A percentile compares a stretch with the other conserved stretches of the same genome.
These are phyloP conservation scores for Clivina fossor DNA, from an alignment of 2,888 invertebrate genomes.

Conservation along the genomic window DNA sequence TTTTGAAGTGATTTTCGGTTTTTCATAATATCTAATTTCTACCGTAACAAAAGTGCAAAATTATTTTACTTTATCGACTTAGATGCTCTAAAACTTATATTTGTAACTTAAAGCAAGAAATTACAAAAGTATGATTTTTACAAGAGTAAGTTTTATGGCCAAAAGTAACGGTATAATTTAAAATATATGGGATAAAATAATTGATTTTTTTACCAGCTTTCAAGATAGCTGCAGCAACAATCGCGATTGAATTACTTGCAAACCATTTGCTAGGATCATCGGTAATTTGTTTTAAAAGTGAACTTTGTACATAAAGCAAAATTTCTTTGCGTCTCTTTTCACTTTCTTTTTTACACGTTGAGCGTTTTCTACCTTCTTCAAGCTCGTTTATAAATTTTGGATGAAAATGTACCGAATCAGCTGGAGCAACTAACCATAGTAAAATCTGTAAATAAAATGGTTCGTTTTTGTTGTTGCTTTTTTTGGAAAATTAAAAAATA, in stretches of 20 bases:
- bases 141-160: no score
- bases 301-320: constrained; percentile 63
- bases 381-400: constrained; percentile 75
- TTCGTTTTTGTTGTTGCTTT: no score
- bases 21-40: no score
- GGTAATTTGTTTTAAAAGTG: constrained; percentile 58
- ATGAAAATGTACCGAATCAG: constrained; percentile 79
- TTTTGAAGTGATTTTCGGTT: no score
- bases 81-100: no score
- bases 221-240: constrained; percentile 70
- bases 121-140: no score
- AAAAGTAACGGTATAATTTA: no score
- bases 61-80: no score
- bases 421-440: constrained; percentile 83
- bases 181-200: no score
- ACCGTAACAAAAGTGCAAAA: no score
- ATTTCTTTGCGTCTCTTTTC: constrained; percentile 69
- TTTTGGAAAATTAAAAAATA: no score
- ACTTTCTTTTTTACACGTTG: constrained; percentile 72
- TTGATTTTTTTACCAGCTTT: constrained; percentile 68
- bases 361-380: constrained; percentile 70
- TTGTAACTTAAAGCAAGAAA: no score
- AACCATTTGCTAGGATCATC: constrained; percentile 69
- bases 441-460: constrained; percentile 63
- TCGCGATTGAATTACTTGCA: constrained; percentile 64